A percentile compares a stretch with the other conserved stretches of the same genome.
Conservation (phyloP, 2,888 invertebrate species). For the Gisinianus flammeolus region DNA sequence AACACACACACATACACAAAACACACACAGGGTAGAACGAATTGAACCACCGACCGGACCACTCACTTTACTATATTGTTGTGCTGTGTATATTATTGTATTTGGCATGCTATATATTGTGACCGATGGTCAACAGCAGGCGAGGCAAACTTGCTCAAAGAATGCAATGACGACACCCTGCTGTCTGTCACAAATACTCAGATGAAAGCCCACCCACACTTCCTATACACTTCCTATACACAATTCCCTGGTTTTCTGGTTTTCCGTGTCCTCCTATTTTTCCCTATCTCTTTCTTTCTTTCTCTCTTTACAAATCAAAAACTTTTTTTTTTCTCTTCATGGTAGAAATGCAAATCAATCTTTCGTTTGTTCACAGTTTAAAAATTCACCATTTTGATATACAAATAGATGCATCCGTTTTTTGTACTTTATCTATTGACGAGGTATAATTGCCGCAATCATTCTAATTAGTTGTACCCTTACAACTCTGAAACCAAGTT, state of each 20-base stretch:
- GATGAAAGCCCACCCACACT: conserved; percentile 42
- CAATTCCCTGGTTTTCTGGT: conserved; percentile 13
- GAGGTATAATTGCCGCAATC: no score
- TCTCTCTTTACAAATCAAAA: neutral
- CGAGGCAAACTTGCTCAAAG: conserved; percentile 1
- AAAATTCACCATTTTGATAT: no score
- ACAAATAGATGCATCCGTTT: no score
- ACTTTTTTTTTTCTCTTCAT: neutral
- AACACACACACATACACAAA: neutral
- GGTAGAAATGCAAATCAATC: neutral
- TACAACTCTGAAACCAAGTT: no score
- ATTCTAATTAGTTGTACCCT: no score
- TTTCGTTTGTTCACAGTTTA: no score
- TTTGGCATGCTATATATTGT: conserved; percentile 22
- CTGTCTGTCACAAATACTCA: conserved; percentile 34
- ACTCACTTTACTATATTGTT: neutral
- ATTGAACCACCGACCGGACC: neutral
- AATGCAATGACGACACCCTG: conserved; percentile 35
- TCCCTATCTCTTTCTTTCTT: neutral
- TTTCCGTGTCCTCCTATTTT: conserved; percentile 13
- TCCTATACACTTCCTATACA: neutral
- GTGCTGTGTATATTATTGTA: neutral
- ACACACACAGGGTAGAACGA: neutral
- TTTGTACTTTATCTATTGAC: no score
- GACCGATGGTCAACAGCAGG: conserved; percentile 36